Conservation (phyloP, 2,113 vertebrate genomes). For the Gila orcuttii region DNA sequence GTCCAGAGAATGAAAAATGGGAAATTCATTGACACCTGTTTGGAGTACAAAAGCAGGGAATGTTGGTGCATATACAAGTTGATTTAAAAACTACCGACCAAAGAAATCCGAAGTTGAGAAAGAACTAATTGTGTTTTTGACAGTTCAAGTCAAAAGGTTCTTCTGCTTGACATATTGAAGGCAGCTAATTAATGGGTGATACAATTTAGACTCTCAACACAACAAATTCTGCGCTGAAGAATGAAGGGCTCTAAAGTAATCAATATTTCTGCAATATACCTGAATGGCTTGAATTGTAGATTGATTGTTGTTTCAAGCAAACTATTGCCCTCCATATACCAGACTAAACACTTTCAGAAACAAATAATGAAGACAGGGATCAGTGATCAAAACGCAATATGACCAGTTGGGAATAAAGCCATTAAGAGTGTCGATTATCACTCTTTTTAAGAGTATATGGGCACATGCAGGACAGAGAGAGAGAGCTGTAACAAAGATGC, state of each 20-base stretch:
- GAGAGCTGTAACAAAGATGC: neutral
- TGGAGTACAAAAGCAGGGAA: neutral
- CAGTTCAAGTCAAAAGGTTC: neutral
- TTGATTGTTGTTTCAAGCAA: constrained; percentile 30
- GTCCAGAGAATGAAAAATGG: neutral
- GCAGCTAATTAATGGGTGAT: constrained; percentile 29
- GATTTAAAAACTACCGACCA: neutral
- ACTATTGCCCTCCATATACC: constrained; percentile 23
- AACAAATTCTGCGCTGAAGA: neutral
- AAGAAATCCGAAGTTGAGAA: neutral
- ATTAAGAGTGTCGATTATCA: neutral
- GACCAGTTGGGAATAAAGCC: neutral
- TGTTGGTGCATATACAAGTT: neutral
- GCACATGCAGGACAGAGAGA: neutral
- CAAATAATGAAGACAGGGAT: neutral
- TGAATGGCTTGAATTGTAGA: constrained; percentile 31
- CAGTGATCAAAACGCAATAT: neutral
- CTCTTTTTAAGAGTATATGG: neutral
- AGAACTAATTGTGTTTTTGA: neutral
- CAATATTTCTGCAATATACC: constrained; percentile 30
- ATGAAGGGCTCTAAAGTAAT: constrained; percentile 21
- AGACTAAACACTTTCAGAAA: constrained; percentile 31
- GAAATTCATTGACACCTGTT: neutral
- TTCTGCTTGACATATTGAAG: constrained; percentile 14
- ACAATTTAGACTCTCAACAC: neutral